Conservation (phyloP, 2,888 invertebrate genomes). For the Hydriomena furcata region DNA sequence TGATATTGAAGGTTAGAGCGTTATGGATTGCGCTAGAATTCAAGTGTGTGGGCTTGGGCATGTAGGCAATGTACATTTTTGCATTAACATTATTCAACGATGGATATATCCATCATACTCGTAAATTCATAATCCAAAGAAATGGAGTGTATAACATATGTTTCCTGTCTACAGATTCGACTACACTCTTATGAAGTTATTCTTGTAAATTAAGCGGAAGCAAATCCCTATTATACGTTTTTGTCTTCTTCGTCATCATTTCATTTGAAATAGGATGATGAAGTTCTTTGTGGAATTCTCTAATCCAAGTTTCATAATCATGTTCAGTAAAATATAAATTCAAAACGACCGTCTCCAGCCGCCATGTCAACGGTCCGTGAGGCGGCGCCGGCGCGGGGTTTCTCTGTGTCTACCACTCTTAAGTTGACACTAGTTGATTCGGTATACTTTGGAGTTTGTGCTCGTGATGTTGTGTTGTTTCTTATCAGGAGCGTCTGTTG, state of each 20-base stretch:
- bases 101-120: slow-evolving; percentile 29
- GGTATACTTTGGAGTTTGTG: background rate
- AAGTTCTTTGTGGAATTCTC: slow-evolving; percentile 3
- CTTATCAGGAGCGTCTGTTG: background rate
- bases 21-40: slow-evolving; percentile 31
- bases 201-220: slow-evolving; percentile 55
- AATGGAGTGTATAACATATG: slow-evolving; percentile 37
- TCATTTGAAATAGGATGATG: slow-evolving; percentile 3
- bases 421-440: too few relatives aligned
- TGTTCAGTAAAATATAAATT: too few relatives aligned
- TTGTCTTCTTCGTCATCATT: slow-evolving; percentile 45
- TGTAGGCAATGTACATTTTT: slow-evolving; percentile 34
- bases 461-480: background rate
- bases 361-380: too few relatives aligned
- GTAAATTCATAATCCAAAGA: slow-evolving; percentile 33
- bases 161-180: slow-evolving; percentile 36
- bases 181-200: slow-evolving; percentile 50
- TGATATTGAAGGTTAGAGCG: slow-evolving; percentile 30
- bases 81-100: slow-evolving; percentile 28
- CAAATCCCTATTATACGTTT: slow-evolving; percentile 42
- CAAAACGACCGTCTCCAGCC: too few relatives aligned
- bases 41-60: slow-evolving; percentile 33
- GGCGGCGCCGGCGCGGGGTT: too few relatives aligned
- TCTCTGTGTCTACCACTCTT: too few relatives aligned
- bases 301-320: background rate